phyloP scores from a whole-genome alignment of 2,113 vertebrate species.

The Chinchilla lanigera region DNA sequence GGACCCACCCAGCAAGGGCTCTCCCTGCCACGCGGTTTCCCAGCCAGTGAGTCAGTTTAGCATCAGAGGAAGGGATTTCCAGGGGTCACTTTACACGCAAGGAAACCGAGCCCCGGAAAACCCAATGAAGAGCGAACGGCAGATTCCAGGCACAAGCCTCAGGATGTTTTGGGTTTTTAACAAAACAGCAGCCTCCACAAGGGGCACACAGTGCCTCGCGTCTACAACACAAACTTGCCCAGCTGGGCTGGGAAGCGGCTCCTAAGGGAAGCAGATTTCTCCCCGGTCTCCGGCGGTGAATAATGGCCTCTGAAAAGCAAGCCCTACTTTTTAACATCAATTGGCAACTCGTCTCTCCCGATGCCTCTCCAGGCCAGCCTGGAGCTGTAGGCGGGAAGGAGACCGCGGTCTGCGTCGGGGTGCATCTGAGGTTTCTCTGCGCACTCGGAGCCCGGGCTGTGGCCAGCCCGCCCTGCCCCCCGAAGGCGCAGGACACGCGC shows the following conservation, averaged over 20 bases:
- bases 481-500: constrained; percentile 25
- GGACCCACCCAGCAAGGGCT: too few species aligned
- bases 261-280: not conserved
- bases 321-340: constrained; percentile 77
- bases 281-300: not conserved
- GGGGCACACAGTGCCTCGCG: not conserved
- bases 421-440: constrained; percentile 54
- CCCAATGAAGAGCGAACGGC: fast-evolving
- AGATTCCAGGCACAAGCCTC: not conserved
- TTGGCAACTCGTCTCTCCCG: constrained; percentile 80
- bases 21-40: fast-evolving
- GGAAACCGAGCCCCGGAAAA: not conserved
- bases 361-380: constrained; percentile 69
- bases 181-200: not conserved
- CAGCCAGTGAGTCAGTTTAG: fast-evolving
- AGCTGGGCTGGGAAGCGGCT: not conserved
- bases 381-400: not conserved
- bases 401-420: constrained; percentile 64
- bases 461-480: not conserved
- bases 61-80: not conserved
- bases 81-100: not conserved
- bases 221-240: not conserved
- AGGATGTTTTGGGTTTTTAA: not conserved
- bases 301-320: constrained; percentile 81
- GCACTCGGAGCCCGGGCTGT: not conserved